A percentile compares a stretch with the other conserved stretches of the same genome.
phyloP scores from a whole-genome alignment of 1,140 invertebrate species.

The Coelopa frigida region DNA sequence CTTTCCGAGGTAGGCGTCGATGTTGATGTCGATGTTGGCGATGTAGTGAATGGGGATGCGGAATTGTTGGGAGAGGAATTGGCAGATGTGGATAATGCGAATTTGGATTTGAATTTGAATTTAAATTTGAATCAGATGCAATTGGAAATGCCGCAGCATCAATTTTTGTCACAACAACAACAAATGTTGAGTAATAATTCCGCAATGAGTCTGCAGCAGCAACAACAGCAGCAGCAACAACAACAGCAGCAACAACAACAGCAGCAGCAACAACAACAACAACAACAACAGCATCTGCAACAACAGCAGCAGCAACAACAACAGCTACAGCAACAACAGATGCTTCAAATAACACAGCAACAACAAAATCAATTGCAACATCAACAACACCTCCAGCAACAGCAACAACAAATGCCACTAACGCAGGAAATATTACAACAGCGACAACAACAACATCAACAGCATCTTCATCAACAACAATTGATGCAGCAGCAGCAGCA shows the following conservation, averaged over 20 bases:
- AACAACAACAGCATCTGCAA: constrained; percentile 18
- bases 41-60: no score
- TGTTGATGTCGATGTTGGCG: no score
- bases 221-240: constrained; percentile 19
- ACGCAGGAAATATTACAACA: constrained; percentile 3
- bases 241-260: constrained; percentile 19
- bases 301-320: constrained; percentile 14
- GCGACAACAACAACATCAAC: constrained; percentile 4
- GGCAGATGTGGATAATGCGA: no score
- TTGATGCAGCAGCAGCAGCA: constrained; percentile 2
- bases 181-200: constrained; percentile 16
- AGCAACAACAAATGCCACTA: constrained; percentile 14
- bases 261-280: constrained; percentile 14
- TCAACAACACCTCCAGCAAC: constrained; percentile 16
- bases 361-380: constrained; percentile 17
- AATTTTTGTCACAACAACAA: constrained; percentile 11
- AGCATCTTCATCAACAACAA: constrained; percentile 5
- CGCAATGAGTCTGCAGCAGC: constrained; percentile 9
- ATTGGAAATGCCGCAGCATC: constrained; percentile 26
- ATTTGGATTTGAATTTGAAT: no score
- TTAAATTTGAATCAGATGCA: no score
- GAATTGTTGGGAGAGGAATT: no score
- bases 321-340: constrained; percentile 8
- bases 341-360: neutral
- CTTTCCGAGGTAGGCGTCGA: constrained; percentile 37